phyloP scores from a whole-genome alignment of 2,113 vertebrate species.

The Plectropomus leopardus region DNA sequence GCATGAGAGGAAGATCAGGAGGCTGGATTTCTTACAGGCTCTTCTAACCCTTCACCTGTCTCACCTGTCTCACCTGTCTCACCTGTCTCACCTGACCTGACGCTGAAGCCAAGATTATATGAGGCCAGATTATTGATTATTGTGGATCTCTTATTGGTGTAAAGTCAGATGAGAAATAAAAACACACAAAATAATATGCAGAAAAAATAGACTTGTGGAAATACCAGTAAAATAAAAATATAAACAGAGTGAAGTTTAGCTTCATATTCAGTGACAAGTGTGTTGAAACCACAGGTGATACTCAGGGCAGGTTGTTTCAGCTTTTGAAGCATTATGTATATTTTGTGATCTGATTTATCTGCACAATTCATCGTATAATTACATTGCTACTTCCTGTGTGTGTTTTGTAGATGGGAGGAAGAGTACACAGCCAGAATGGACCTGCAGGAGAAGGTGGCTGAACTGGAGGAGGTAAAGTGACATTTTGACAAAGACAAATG shows the following conservation, averaged over 20 bases:
- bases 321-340: too few species aligned
- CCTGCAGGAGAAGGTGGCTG: slow-evolving; percentile 80
- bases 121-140: background rate
- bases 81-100: background rate
- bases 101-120: too few species aligned
- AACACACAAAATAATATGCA: background rate
- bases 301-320: too few species aligned
- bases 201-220: too few species aligned
- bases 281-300: too few species aligned
- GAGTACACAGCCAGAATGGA: slow-evolving; percentile 80
- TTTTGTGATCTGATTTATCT: background rate
- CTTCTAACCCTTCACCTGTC: background rate
- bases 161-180: background rate
- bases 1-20: slow-evolving; percentile 4
- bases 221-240: background rate
- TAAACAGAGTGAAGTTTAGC: background rate
- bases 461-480: slow-evolving; percentile 78
- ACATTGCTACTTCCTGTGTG: background rate
- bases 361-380: background rate
- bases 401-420: slow-evolving; percentile 79
- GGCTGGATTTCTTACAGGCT: background rate
- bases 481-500: too few species aligned
- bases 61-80: too few species aligned
- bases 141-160: background rate
- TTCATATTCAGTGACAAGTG: too few species aligned